Evolutionary conservation across 2,797 vertebrate genomes (phyloP), one percentile per base, ranked within the genome.

Genomic region (Masticophis lateralis): DNA sequence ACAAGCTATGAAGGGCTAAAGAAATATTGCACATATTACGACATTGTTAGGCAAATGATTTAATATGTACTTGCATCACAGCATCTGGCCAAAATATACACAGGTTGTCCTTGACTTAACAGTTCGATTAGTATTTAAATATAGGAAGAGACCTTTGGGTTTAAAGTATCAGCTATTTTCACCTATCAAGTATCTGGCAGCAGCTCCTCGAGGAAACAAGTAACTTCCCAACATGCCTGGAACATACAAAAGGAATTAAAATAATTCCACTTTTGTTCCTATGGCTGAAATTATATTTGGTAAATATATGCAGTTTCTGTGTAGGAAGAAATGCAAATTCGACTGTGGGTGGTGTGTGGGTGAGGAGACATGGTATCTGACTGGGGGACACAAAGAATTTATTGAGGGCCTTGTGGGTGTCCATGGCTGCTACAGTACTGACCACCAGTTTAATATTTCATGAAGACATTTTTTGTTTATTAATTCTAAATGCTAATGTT

Each of bases 401-500:
- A 47, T 20, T 12, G 74, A 25, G 20, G 74, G 74, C 20, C 43
- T 47, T 83, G 20, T 47, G 74, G 74, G 74, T 83, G 74, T 83
- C 74, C 74, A 83, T 25, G 10, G 37, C 37, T 83, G 37, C 20
- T 22, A 25, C 37, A 12, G 4, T 83, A 83, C 43, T 83, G 74
- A 83, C 20, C 74, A 47, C 37, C 20, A 88, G 51, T 87, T 74
- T 88, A 91, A 32, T 32, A 60, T 3, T 87, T 66, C 27, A 56
- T 43, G n/a, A 79, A 4, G 7, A 32, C 14, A 27, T 88, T 61
- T 28, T 43, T 47, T 90, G 16, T 47, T 90, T 32, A 28, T 22
- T 89, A 18, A 18, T 66, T 12, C 32, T 57, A 18, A 56, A 88
- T 66, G 47, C 10, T 90, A 22, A 86, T 96, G 8, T 96, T 79